Conservation (phyloP, 2,888 invertebrate species). For the Euzetes globulus region DNA sequence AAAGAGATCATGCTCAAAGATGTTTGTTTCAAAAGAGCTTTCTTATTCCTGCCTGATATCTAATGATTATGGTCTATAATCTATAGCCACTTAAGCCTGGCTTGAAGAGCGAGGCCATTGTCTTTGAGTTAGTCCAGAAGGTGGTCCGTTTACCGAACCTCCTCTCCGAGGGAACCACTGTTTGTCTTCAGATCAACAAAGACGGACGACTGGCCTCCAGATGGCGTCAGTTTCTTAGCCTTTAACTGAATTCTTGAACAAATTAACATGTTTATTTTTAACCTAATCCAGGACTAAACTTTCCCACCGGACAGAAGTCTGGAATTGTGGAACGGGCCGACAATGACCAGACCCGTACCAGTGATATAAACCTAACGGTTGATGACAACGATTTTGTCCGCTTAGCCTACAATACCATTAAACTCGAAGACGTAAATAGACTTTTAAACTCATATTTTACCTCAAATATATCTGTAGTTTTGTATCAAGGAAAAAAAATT, state of each 20-base stretch:
- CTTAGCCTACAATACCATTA: background rate
- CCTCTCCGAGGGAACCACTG: background rate
- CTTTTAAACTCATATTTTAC: background rate
- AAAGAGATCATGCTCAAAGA: constrained; percentile 35
- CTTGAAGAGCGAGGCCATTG: constrained; percentile 40
- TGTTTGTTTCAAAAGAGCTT: background rate
- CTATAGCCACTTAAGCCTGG: constrained; percentile 40
- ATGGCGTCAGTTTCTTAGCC: constrained; percentile 13
- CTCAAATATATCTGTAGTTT: background rate
- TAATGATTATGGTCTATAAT: background rate
- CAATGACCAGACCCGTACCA: background rate
- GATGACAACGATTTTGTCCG: constrained; percentile 25
- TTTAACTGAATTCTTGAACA: background rate
- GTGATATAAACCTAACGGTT: background rate
- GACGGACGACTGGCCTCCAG: constrained; percentile 5
- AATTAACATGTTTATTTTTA: background rate
- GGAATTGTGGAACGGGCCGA: background rate
- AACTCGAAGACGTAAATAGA: constrained; percentile 25
- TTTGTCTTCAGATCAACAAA: background rate
- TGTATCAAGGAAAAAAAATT: background rate
- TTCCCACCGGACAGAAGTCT: background rate
- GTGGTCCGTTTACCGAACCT: constrained; percentile 49
- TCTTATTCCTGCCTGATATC: background rate
- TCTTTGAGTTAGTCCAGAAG: constrained; percentile 40
- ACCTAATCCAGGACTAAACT: background rate